A percentile compares a stretch with the other conserved stretches of the same genome.
These are phyloP conservation scores for Polyploca ridens DNA, from an alignment of 2,888 invertebrate species.

Conservation along the genomic window DNA sequence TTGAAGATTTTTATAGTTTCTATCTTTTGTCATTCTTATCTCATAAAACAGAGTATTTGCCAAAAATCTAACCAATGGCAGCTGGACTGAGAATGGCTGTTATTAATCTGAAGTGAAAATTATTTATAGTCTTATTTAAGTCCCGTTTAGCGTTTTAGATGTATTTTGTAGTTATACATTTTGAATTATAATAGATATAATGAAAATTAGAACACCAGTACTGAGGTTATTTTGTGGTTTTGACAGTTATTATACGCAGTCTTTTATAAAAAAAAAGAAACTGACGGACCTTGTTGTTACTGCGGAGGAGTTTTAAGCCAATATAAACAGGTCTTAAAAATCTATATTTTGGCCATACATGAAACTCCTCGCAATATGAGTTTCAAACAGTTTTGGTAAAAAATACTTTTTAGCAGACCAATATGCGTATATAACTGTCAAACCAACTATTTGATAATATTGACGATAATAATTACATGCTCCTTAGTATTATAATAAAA, in stretches of 20 bases:
- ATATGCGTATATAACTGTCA: constrained; percentile 22
- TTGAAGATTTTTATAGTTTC: neutral
- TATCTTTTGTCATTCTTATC: neutral
- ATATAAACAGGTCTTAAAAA: no score
- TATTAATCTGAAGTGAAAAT: constrained; percentile 30
- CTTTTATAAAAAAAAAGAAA: neutral
- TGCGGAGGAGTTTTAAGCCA: no score
- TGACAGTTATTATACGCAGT: constrained; percentile 19
- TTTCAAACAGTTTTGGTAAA: no score
- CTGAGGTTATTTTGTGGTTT: constrained; percentile 38
- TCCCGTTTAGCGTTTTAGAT: constrained; percentile 40
- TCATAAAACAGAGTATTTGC: neutral
- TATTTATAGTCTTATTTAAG: constrained; percentile 28
- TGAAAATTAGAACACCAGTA: constrained; percentile 56
- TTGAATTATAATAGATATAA: constrained; percentile 29
- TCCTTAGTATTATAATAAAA: constrained; percentile 40
- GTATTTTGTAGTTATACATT: constrained; percentile 44
- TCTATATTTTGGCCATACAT: no score
- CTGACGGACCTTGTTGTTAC: no score
- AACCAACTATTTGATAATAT: constrained; percentile 30
- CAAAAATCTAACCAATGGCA: constrained; percentile 36
- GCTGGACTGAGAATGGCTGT: constrained; percentile 74
- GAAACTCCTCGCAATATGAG: no score
- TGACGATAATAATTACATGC: constrained; percentile 39
- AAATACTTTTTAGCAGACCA: constrained; percentile 6